Base-by-base conservation (phyloP, 2,113 vertebrate species). In the Trinectes maculatus region DNA sequence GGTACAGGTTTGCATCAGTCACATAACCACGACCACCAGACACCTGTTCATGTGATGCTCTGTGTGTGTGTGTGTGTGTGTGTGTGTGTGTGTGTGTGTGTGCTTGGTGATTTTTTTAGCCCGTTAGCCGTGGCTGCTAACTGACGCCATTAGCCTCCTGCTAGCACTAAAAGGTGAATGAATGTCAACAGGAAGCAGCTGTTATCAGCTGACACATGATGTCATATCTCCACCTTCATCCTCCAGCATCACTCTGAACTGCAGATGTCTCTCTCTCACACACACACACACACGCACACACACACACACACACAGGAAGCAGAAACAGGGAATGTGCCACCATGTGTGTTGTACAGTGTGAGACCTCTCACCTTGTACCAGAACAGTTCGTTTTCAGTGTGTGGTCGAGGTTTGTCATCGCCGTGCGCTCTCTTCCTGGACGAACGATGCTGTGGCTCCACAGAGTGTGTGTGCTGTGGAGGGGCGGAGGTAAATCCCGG, bases 361-460 rank as follows among this genome's bases (percentile, higher is more conserved):
- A 18, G 42, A 15, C 7, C 5, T 40, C 82, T 87, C 47, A 90
- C 89, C 89, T 89, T 90, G 7, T 52, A 74, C 0, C 52, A 76
- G 46, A 88, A 85, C 1, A 78, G 60, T 37, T 79, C 43, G 0
- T 75, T 44, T 15, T 73, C 71, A 4, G 69, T 13, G 51, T 78
- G 46, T 3, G 66, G 6, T 3, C 10, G 22, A 37, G 58, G 37
- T 0, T 44, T 47, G 24, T 44, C 75, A n/a, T 51, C 42, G 12
- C 44, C 3, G 15, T 6, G 69, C 0, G 13, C 1, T 8, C 84
- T 61, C 67, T 74, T 73, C 65, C 66, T 71, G 36, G 0, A 5
- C 4, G 26, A 9, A 0, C 8, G 44, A 26, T 2, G 61, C 26
- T 19, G 22, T 0, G 62, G 8, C 42, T 37, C 72, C 25, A 16